Evolutionary conservation across 2,888 invertebrate species (phyloP).

Genomic region (Saturnia japonica): DNA sequence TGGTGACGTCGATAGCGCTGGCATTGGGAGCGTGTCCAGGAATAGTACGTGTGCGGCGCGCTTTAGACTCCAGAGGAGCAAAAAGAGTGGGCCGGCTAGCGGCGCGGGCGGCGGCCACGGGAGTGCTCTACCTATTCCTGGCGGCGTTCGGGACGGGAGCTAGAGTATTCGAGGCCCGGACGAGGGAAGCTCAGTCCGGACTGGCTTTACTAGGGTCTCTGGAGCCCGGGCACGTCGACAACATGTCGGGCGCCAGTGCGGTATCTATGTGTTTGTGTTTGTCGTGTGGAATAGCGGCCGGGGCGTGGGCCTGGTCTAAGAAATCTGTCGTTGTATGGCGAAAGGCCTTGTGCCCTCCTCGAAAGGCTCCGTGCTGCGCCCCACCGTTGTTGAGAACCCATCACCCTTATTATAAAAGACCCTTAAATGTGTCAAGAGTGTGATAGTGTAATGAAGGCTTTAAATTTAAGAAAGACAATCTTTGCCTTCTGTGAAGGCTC

Average conservation of each 20-base stretch:
- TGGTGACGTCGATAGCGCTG: conserved; percentile 87
- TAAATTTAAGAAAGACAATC: conserved; percentile 11
- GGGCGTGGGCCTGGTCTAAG: conserved; percentile 84
- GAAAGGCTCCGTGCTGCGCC: conserved; percentile 62
- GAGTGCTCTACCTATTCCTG: conserved; percentile 88
- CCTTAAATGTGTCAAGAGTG: conserved; percentile 72
- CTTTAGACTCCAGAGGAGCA: conserved; percentile 81
- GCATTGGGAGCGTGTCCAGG: conserved; percentile 89
- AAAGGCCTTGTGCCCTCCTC: conserved; percentile 72
- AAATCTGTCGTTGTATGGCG: conserved; percentile 85
- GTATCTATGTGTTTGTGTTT: conserved; percentile 83
- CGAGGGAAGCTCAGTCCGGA: conserved; percentile 70
- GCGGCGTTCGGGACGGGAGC: conserved; percentile 88
- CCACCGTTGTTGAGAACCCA: conserved; percentile 65
- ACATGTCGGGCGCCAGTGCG: conserved; percentile 56
- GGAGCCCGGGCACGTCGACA: conserved; percentile 57
- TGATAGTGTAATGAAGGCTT: conserved; percentile 45
- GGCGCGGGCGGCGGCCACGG: conserved; percentile 89
- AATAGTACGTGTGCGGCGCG: conserved; percentile 87
- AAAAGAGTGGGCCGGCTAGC: conserved; percentile 86
- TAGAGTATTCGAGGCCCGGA: conserved; percentile 83
- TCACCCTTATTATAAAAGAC: conserved; percentile 70
- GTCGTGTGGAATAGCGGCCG: conserved; percentile 84
- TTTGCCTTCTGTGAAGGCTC: conserved; percentile 78
- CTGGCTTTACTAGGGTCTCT: conserved; percentile 75